Conservation (phyloP, 2,888 invertebrate species). For the Neoscelio sp. region DNA sequence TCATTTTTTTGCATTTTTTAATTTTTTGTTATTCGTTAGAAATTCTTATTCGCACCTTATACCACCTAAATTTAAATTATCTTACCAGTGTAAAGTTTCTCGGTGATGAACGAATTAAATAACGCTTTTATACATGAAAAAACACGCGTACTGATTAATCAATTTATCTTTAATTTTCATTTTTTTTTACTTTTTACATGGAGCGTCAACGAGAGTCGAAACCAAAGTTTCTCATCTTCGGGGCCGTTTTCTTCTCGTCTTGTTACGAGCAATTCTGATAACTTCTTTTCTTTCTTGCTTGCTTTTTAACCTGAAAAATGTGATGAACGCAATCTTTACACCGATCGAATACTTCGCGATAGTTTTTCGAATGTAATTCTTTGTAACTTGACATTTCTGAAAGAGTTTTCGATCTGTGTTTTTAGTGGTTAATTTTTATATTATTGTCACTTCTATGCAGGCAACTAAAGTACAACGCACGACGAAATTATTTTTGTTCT, state of each 20-base stretch:
- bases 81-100: slow-evolving; percentile 48
- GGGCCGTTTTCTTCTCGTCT: too few species aligned
- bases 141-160: slow-evolving; percentile 38
- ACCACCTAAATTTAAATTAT: slow-evolving; percentile 53
- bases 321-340: slow-evolving; percentile 9
- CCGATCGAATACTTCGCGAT: slow-evolving; percentile 7
- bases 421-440: slow-evolving; percentile 26
- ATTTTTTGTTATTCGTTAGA: slow-evolving; percentile 33
- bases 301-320: slow-evolving; percentile 35
- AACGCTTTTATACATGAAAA: slow-evolving; percentile 57
- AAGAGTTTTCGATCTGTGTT: slow-evolving; percentile 17
- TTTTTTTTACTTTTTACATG: slow-evolving; percentile 56
- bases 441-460: slow-evolving; percentile 59
- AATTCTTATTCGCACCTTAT: slow-evolving; percentile 46
- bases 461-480: slow-evolving; percentile 28
- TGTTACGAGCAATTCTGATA: too few species aligned
- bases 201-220: slow-evolving; percentile 28
- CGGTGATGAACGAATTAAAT: slow-evolving; percentile 45
- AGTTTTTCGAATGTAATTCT: too few species aligned
- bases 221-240: slow-evolving; percentile 22
- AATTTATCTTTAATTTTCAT: slow-evolving; percentile 27
- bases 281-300: too few species aligned
- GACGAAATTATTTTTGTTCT: too few species aligned
- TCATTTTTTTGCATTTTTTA: slow-evolving; percentile 40
- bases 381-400: too few species aligned